phyloP scores from a whole-genome alignment of 2,113 vertebrate genomes.

The Aphyosemion australe region DNA sequence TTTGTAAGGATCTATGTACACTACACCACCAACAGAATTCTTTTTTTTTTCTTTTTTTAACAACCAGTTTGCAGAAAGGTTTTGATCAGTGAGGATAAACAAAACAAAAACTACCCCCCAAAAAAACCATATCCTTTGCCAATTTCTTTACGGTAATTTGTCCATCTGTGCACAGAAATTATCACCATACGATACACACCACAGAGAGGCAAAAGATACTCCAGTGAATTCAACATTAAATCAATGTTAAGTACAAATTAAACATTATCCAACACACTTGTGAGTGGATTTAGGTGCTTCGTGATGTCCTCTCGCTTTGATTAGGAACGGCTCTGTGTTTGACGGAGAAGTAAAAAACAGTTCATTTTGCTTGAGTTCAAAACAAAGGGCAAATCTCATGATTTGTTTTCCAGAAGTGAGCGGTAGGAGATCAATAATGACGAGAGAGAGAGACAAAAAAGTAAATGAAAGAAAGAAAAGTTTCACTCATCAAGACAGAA shows the following conservation, averaged over 20 bases:
- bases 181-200: conserved; percentile 77
- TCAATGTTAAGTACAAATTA: conserved; percentile 78
- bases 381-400: conserved; percentile 65
- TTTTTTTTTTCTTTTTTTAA: conserved; percentile 64
- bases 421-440: conserved; percentile 53
- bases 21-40: conserved; percentile 68
- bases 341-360: conserved; percentile 48
- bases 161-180: conserved; percentile 77
- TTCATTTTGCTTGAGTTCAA: conserved; percentile 68
- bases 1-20: conserved; percentile 81
- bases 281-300: conserved; percentile 62
- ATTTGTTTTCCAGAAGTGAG: conserved; percentile 46
- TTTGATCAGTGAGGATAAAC: conserved; percentile 50
- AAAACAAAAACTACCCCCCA: conserved; percentile 19
- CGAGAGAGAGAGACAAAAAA: conserved; percentile 18
- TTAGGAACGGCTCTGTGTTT: conserved; percentile 43
- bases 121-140: conserved; percentile 46
- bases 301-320: conserved; percentile 52
- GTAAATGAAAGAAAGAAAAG: background rate
- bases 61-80: conserved; percentile 71
- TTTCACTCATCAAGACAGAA: conserved; percentile 44
- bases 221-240: conserved; percentile 78
- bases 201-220: conserved; percentile 80
- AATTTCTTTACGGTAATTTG: conserved; percentile 68
- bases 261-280: conserved; percentile 71